phyloP scores from a whole-genome alignment of 1,140 invertebrate species.

The Temnothorax nylanderi region DNA sequence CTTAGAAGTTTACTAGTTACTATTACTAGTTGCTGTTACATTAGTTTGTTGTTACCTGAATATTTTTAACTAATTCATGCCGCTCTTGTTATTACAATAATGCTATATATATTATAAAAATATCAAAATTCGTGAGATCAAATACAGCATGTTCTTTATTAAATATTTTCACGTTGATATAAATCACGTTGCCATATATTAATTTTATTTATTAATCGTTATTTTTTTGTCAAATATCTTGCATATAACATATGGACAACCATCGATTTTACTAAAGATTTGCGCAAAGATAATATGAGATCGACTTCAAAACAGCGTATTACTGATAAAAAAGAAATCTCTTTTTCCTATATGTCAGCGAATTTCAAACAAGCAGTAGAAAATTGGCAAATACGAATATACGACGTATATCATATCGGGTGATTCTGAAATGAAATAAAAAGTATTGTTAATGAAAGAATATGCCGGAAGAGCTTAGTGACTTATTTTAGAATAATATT shows the following conservation, averaged over 20 bases:
- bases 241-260: not conserved
- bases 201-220: too few species aligned
- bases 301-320: not conserved
- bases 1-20: conserved; percentile 1
- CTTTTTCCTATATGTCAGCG: not conserved
- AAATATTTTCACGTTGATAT: not conserved
- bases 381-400: conserved; percentile 7
- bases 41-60: not conserved
- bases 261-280: not conserved
- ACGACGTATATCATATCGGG: not conserved
- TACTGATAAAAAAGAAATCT: not conserved
- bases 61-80: not conserved
- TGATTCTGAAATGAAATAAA: not conserved
- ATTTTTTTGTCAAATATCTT: not conserved
- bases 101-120: not conserved
- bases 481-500: not conserved
- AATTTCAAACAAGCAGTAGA: not conserved
- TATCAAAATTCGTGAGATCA: not conserved
- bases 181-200: not conserved
- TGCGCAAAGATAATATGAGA: not conserved
- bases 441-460: not conserved
- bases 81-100: not conserved
- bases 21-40: not conserved
- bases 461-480: not conserved
- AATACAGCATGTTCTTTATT: not conserved